Evolutionary conservation across 1,140 invertebrate genomes (phyloP), one percentile per base, ranked within the genome.

Genomic region (Zeugodacus cucurbitae): DNA sequence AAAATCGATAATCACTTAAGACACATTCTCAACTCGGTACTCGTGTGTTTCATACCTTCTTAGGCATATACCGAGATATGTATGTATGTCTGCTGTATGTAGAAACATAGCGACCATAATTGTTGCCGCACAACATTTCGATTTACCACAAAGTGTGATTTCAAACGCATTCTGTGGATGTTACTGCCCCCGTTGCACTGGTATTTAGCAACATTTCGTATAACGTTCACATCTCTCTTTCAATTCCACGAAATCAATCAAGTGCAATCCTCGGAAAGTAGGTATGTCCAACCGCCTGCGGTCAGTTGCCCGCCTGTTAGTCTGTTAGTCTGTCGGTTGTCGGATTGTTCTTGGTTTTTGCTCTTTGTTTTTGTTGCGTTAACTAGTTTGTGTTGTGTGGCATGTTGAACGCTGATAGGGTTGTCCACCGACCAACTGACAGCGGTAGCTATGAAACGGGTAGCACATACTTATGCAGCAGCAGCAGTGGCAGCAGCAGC

Each of bases 201-300:
- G 29, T 64, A 82, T 59, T 64, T 64, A 87, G 54, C 86, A 87
- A 58, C 57, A 87, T 44, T 64, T 59, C 37, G 59, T 87, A 87
- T 87, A 57, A 34, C 57, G 58, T 59, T 64, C 54, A 62, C 59
- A 87, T 59, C 54, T 87, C 26, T 54, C 32, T 59, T 41, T 59
- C 54, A 87, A 59, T 59, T 58, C 86, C 86, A 87, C n/a, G 86
- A 87, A 59, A 82, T 82, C 74, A 82, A 82, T 82, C 74, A 82
- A 82, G 74, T 82, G 74, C 74, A 74, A 62, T 74, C 70, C 70
- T 41, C 22, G 11, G 44, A 29, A 82, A 48, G 41, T 82, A 48
- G 74, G 74, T 82, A 26, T 82, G 41, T 17, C 74, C 74, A 82
- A 82, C 37, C 74, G 74, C 74, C 74, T n/a, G 74, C 74, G 74